Evolutionary conservation across 2,797 vertebrate species (phyloP).

Genomic region (Florisuga fusca): DNA sequence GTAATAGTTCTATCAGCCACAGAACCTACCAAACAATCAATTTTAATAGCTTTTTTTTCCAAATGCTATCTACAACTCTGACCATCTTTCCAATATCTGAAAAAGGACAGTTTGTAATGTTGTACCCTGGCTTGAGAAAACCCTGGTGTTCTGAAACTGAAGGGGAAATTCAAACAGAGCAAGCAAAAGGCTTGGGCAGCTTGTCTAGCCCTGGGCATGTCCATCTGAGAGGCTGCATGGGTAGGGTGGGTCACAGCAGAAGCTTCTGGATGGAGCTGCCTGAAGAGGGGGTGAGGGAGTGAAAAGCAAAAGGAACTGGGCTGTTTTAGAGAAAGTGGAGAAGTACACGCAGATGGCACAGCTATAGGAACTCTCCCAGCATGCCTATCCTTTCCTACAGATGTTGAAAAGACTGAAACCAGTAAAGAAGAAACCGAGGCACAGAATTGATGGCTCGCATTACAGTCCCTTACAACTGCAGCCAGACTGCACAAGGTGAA

Average conservation of each 20-base stretch:
- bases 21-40: slow-evolving; percentile 28
- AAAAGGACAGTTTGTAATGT: neutral
- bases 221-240: neutral
- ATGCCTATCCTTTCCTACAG: neutral
- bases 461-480: neutral
- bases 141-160: neutral
- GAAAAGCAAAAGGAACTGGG: neutral
- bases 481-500: neutral
- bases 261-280: neutral
- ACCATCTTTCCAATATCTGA: neutral
- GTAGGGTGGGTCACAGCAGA: neutral
- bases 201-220: fast-evolving
- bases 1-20: neutral
- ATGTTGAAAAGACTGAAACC: neutral
- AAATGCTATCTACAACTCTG: slow-evolving; percentile 7
- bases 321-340: neutral
- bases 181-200: neutral
- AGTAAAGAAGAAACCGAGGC: neutral
- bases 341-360: neutral
- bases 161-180: neutral
- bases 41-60: slow-evolving; percentile 52
- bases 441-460: neutral
- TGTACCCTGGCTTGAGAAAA: neutral
- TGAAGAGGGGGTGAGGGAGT: neutral
- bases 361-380: neutral